phyloP scores from a whole-genome alignment of 1,140 invertebrate genomes.

The Trichoplusia ni region DNA sequence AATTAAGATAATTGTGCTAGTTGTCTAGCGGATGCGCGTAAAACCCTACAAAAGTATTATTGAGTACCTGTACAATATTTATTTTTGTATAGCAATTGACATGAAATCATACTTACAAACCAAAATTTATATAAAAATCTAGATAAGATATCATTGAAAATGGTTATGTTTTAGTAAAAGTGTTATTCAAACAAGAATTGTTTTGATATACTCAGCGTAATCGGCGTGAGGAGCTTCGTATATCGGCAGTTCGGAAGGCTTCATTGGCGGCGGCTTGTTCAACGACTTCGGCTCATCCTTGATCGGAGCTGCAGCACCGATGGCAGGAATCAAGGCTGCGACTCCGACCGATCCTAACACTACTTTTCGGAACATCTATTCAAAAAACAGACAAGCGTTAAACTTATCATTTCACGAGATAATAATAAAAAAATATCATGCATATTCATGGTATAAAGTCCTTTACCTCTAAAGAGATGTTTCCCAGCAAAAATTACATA shows the following conservation, averaged over 20 bases:
- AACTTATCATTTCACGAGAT: not conserved
- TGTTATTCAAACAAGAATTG: too few species aligned
- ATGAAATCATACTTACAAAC: too few species aligned
- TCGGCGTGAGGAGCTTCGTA: slow-evolving; percentile 78
- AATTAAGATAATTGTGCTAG: too few species aligned
- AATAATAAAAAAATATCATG: not conserved
- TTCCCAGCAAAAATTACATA: slow-evolving; percentile 59
- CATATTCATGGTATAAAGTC: not conserved
- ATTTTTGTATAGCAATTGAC: too few species aligned
- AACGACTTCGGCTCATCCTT: slow-evolving; percentile 39
- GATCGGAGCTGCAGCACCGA: slow-evolving; percentile 69
- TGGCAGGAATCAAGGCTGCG: slow-evolving; percentile 57
- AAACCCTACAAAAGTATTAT: too few species aligned
- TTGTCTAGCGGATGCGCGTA: too few species aligned
- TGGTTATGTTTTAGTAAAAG: too few species aligned
- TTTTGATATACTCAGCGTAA: slow-evolving; percentile 69
- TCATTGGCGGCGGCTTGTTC: slow-evolving; percentile 67
- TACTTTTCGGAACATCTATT: slow-evolving; percentile 74
- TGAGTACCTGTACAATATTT: too few species aligned
- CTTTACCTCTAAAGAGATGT: slow-evolving; percentile 53
- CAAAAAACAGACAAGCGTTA: not conserved
- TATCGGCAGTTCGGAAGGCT: slow-evolving; percentile 81
- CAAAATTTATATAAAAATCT: too few species aligned
- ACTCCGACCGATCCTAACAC: slow-evolving; percentile 64
- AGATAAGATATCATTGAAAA: too few species aligned